Evolutionary conservation across 2,113 vertebrate species (phyloP), one percentile per base, ranked within the genome.

Genomic region (Chaetorhynchus papuensis): DNA sequence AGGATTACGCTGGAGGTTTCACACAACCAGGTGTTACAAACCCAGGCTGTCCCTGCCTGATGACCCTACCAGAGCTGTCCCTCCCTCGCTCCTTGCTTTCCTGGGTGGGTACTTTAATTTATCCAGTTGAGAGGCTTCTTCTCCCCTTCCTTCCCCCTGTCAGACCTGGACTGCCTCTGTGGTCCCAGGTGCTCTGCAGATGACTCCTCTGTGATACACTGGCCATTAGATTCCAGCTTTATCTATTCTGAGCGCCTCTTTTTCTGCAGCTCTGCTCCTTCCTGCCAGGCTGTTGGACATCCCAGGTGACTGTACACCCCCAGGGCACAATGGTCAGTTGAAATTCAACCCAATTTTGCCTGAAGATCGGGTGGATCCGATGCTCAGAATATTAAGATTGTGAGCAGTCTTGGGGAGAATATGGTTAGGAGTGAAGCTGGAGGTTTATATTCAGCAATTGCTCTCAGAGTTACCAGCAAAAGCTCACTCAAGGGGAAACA

Each of bases 61-160:
- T 7, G 18, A 2, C 24, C 27, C 53, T 12, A 0, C 0, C 0
- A 68, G 60, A 87, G 11, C 33, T 52, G 12, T 50, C 8, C 31
- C 53, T 50, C n/a, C 64, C 56, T 45, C 77, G 1, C 13, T 30
- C 14, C 30, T 50, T 87, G 11, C 47, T 75, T 13, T n/a, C 44
- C 30, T 31, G 31, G 35, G 2, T 24, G 31, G 7, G 13, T 10
- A 14, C 17, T 56, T 65, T 4, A 1, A 19, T 64, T 54, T 18
- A 4, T 13, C 26, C 22, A 22, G 6, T 2, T 2, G 1, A 57
- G n/a, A 5, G n/a, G 9, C 10, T 63, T 81, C 15, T 27, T 47
- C 39, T 85, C 9, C 37, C 12, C 15, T 74, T 37, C 27, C 41
- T 64, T 49, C 9, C 3, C 14, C 14, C 37, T 41, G 0, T 72